These are phyloP conservation scores for Plagiodera versicolora DNA, from an alignment of 2,888 invertebrate genomes.

Conservation along the genomic window DNA sequence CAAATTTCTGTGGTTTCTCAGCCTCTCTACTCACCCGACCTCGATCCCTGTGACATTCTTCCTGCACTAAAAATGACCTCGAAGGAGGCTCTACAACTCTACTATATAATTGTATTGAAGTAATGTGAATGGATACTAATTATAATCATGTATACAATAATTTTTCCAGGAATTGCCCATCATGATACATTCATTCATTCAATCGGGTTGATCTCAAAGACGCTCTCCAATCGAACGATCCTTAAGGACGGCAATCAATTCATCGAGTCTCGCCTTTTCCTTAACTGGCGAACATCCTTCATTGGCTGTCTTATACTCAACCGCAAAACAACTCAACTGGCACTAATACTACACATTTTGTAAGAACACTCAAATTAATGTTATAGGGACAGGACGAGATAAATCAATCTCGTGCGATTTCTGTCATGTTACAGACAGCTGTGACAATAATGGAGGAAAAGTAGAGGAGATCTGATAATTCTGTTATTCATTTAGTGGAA, in stretches of 20 bases:
- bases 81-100: too few relatives aligned
- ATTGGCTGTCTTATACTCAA: constrained; percentile 2
- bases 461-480: background rate
- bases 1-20: too few relatives aligned
- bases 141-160: too few relatives aligned
- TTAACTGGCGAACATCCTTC: constrained; percentile 16
- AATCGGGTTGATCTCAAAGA: background rate
- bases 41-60: too few relatives aligned
- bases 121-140: too few relatives aligned
- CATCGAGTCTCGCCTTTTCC: constrained; percentile 16
- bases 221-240: too few relatives aligned
- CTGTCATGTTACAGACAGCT: background rate
- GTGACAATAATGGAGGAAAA: background rate
- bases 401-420: constrained; percentile 10
- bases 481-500: background rate
- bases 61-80: too few relatives aligned
- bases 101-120: too few relatives aligned
- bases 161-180: too few relatives aligned
- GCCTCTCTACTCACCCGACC: too few relatives aligned
- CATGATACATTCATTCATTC: too few relatives aligned
- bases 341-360: constrained; percentile 20
- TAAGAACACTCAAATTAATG: constrained; percentile 20
- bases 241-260: background rate
- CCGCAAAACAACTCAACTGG: constrained; percentile 21
- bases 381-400: constrained; percentile 14